Conservation (phyloP, 1,140 invertebrate genomes). For the Cotesia vestalis region DNA sequence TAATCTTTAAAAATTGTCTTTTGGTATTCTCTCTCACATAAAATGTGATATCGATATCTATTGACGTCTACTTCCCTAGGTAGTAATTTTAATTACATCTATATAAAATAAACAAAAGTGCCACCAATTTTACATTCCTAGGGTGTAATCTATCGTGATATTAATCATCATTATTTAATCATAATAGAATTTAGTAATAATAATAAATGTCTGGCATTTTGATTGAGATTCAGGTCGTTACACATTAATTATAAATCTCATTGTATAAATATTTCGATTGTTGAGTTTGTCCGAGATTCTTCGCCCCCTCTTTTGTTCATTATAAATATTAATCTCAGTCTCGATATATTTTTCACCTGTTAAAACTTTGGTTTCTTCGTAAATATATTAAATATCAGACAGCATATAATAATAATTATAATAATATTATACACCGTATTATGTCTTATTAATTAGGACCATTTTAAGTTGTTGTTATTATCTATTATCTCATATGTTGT, state of each 20-base stretch:
- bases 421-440: no score
- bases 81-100: background rate
- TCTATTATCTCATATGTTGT: no score
- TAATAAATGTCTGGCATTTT: no score
- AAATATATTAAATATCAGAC: slow-evolving; percentile 4
- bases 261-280: background rate
- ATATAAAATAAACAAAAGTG: background rate
- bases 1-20: slow-evolving; percentile 48
- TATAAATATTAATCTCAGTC: slow-evolving; percentile 24
- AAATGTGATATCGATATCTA: slow-evolving; percentile 30
- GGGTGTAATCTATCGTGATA: no score
- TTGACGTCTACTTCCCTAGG: slow-evolving; percentile 9
- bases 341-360: slow-evolving; percentile 31
- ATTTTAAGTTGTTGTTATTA: background rate
- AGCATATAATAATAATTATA: no score
- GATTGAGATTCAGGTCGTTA: no score
- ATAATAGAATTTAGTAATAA: background rate
- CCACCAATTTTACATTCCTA: no score
- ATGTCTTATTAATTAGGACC: slow-evolving; percentile 22
- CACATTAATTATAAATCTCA: background rate
- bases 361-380: slow-evolving; percentile 40
- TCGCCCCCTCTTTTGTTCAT: slow-evolving; percentile 34
- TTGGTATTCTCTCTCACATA: slow-evolving; percentile 43
- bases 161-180: background rate
- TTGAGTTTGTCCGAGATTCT: slow-evolving; percentile 16